These are phyloP conservation scores for Engraulis encrasicolus DNA, from an alignment of 2,113 vertebrate genomes.

Conservation along the genomic window DNA sequence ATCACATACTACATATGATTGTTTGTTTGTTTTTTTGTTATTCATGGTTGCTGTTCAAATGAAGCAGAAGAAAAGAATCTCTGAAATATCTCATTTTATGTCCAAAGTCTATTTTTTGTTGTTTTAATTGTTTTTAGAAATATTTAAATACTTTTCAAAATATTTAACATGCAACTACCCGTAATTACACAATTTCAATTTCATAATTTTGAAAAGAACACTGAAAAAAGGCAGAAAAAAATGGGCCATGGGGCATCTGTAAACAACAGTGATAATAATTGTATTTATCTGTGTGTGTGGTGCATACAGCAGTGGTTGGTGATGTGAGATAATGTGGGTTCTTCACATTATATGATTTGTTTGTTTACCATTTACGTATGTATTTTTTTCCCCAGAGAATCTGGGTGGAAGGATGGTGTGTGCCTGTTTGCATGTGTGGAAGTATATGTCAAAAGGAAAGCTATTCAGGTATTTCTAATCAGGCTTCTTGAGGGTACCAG, in stretches of 20 bases:
- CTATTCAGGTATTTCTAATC: slow-evolving; percentile 35
- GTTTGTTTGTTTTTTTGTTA: too few relatives aligned
- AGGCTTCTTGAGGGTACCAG: background rate
- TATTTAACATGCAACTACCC: too few relatives aligned
- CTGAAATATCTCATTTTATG: too few relatives aligned
- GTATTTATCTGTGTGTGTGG: too few relatives aligned
- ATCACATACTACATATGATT: too few relatives aligned
- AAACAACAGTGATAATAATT: too few relatives aligned
- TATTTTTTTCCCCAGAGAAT: background rate
- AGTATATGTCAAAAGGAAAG: slow-evolving; percentile 42
- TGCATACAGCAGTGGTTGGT: background rate
- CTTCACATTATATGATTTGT: background rate
- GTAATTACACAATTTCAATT: too few relatives aligned
- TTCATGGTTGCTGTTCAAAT: too few relatives aligned
- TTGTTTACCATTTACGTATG: background rate
- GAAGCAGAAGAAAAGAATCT: background rate
- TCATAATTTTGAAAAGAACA: slow-evolving; percentile 38
- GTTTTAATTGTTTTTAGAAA: background rate
- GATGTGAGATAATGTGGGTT: background rate
- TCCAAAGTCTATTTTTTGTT: too few relatives aligned
- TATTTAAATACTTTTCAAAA: too few relatives aligned
- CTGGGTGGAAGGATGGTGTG: background rate
- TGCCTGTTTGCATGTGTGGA: background rate
- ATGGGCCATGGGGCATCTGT: too few relatives aligned
- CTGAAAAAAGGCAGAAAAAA: too few relatives aligned